Conservation (phyloP, 2,797 vertebrate genomes). For the Myioborus melanocephalus region DNA sequence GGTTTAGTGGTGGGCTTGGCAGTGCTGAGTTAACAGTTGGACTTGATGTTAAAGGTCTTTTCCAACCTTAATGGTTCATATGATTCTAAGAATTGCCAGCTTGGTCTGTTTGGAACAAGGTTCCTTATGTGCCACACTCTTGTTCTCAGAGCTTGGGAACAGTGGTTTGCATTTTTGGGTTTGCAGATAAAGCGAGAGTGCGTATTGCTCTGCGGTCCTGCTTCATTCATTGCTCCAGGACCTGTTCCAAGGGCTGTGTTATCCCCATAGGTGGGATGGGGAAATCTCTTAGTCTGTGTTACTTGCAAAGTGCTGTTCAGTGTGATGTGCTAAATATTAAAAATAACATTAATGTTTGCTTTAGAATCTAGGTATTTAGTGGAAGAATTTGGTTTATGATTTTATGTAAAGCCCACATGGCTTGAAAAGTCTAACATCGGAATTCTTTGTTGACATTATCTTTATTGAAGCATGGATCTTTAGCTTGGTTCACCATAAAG, state of each 20-base stretch:
- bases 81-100: background rate
- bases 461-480: slow-evolving; percentile 78
- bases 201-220: fast-evolving
- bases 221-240: background rate
- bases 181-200: background rate
- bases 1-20: background rate
- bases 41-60: background rate
- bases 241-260: background rate
- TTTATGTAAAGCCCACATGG: background rate
- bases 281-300: background rate
- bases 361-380: background rate
- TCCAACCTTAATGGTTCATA: background rate
- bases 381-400: background rate
- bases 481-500: slow-evolving; percentile 68
- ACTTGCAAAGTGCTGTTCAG: background rate
- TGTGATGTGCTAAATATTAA: background rate
- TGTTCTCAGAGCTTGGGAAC: background rate
- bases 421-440: slow-evolving; percentile 8
- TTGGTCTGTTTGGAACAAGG: background rate
- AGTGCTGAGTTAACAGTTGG: background rate
- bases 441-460: slow-evolving; percentile 63
- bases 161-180: background rate
- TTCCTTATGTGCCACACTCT: background rate
- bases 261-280: background rate
- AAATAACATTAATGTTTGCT: background rate